A percentile compares a stretch with the other conserved stretches of the same genome.
Conservation (phyloP, 2,888 invertebrate species). For the Drosophila parthenogenetica region DNA sequence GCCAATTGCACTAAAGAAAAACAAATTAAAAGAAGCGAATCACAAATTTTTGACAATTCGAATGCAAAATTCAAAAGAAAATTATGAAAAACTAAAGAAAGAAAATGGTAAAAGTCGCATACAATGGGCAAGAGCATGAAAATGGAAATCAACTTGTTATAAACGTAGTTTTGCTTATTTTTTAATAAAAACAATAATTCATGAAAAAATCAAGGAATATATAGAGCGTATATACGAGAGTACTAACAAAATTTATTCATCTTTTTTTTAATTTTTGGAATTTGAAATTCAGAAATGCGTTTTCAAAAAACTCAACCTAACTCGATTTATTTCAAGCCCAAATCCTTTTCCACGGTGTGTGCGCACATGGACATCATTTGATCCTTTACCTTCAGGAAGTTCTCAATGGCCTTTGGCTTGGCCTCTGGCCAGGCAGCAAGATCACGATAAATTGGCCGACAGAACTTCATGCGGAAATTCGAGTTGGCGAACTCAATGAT, state of each 20-base stretch:
- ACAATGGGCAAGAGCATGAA: constrained; percentile 74
- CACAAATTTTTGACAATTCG: constrained; percentile 53
- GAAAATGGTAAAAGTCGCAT: constrained; percentile 45
- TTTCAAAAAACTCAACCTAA: not conserved
- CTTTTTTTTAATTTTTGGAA: not conserved
- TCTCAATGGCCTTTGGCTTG: constrained; percentile 89
- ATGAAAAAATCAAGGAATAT: constrained; percentile 39
- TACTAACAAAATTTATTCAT: constrained; percentile 32
- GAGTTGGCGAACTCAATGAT: constrained; percentile 92
- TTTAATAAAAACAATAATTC: constrained; percentile 84
- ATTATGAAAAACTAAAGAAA: constrained; percentile 23
- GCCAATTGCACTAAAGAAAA: constrained; percentile 47
- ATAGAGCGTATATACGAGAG: not conserved
- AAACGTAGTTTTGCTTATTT: constrained; percentile 85
- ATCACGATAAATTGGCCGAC: constrained; percentile 94
- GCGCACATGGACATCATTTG: constrained; percentile 94
- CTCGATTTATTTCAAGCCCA: constrained; percentile 84
- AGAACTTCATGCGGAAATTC: constrained; percentile 96
- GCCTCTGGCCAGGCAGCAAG: constrained; percentile 92
- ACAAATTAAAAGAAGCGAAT: constrained; percentile 2
- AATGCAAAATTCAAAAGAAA: constrained; percentile 54
- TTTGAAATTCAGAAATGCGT: constrained; percentile 17
- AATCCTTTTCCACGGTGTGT: constrained; percentile 90
- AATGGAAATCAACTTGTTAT: constrained; percentile 85
- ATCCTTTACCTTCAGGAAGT: constrained; percentile 89